A percentile compares a stretch with the other conserved stretches of the same genome.
Evolutionary conservation across 2,113 vertebrate species (phyloP).

Genomic region (Clarias magur): DNA sequence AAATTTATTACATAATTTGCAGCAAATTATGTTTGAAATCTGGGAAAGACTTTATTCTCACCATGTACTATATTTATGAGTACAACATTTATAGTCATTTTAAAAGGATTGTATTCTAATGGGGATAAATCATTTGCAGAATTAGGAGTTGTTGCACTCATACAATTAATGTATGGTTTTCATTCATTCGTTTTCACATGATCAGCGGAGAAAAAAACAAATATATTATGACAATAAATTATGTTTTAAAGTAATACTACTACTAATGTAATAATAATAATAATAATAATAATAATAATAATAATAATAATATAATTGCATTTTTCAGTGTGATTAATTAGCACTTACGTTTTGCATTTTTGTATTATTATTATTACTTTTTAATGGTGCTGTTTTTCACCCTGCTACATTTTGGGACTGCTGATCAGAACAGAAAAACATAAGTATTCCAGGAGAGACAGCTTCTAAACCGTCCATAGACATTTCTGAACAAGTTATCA

Average conservation of each 20-base stretch:
- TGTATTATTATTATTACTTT: background rate
- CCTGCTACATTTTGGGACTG: background rate
- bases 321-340: conserved; percentile 5
- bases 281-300: no score
- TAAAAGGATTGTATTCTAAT: background rate
- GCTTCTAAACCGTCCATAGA: background rate
- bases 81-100: no score
- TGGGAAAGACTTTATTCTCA: no score
- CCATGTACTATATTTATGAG: no score
- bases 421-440: background rate
- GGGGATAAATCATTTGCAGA: background rate
- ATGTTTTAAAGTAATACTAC: no score
- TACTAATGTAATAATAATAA: no score
- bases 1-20: no score
- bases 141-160: background rate
- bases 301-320: background rate
- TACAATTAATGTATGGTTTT: background rate
- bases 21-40: no score
- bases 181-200: background rate
- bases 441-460: background rate
- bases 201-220: background rate
- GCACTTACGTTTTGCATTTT: background rate
- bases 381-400: background rate
- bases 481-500: background rate
- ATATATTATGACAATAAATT: no score